A percentile compares a stretch with the other conserved stretches of the same genome.
These are phyloP conservation scores for Eupithecia tripunctaria DNA, from an alignment of 2,888 invertebrate species.

Conservation along the genomic window DNA sequence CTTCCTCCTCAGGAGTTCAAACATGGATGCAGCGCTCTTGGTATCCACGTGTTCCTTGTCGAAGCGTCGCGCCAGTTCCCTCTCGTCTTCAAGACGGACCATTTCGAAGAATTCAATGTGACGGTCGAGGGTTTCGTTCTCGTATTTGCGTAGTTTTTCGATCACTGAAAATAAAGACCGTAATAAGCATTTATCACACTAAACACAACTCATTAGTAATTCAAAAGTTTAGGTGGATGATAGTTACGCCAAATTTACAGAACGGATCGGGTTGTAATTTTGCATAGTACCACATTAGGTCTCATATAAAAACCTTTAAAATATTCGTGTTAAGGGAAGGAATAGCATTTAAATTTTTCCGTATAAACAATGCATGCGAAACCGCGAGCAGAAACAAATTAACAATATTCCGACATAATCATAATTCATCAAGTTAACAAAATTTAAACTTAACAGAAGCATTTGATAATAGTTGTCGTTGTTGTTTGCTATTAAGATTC, in stretches of 20 bases:
- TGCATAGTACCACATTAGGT: too few relatives aligned
- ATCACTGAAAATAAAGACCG: conserved; percentile 86
- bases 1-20: conserved; percentile 94
- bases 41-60: conserved; percentile 96
- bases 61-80: conserved; percentile 95
- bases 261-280: too few relatives aligned
- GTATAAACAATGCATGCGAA: too few relatives aligned
- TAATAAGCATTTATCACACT: neutral
- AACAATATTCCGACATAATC: neutral
- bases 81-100: conserved; percentile 98
- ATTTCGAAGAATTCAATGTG: conserved; percentile 99
- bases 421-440: neutral
- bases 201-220: too few relatives aligned
- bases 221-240: too few relatives aligned
- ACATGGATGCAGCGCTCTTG: conserved; percentile 96
- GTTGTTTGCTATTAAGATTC: conserved; percentile 1
- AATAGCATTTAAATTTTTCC: too few relatives aligned
- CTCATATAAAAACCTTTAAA: too few relatives aligned
- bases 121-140: conserved; percentile 96
- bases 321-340: too few relatives aligned
- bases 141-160: conserved; percentile 95
- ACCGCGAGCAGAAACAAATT: too few relatives aligned
- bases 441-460: conserved; percentile 6
- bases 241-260: too few relatives aligned
- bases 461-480: conserved; percentile 27